Conservation (phyloP, 2,113 vertebrate species). For the Chrysochloris asiatica region DNA sequence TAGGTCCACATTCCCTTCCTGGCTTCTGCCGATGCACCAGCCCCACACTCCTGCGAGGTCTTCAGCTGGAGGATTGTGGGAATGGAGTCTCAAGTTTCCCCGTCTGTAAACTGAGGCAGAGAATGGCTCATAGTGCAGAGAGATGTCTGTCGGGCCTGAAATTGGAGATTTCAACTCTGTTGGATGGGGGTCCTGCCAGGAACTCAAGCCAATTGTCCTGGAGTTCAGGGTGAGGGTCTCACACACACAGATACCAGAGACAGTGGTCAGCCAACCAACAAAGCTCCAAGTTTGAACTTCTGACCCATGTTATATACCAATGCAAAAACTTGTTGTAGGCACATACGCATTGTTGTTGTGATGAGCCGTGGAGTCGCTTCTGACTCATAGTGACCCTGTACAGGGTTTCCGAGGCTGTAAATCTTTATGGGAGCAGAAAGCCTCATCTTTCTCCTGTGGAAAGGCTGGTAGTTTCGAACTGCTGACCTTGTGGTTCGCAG, state of each 20-base stretch:
- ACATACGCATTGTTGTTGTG: too few species aligned
- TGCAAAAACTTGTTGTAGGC: neutral
- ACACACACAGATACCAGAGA: accelerated
- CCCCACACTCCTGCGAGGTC: neutral
- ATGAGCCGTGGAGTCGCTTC: too few species aligned
- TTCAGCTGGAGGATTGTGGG: neutral
- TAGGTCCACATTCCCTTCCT: neutral
- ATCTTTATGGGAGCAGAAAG: too few species aligned
- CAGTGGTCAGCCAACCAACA: neutral
- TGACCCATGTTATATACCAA: neutral
- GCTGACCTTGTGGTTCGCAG: too few species aligned
- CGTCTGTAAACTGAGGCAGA: neutral
- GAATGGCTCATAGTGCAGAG: neutral
- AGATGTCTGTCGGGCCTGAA: neutral
- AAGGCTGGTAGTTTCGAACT: too few species aligned
- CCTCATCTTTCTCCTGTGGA: too few species aligned
- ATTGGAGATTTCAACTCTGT: neutral
- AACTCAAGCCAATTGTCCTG: neutral
- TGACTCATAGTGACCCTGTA: too few species aligned
- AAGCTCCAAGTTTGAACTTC: neutral
- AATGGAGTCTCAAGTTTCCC: neutral
- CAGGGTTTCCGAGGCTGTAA: too few species aligned
- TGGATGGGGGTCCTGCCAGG: neutral
- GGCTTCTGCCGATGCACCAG: neutral
- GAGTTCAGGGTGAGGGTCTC: too few species aligned